These are phyloP conservation scores for Phalacrocorax brasilianus DNA, from an alignment of 2,113 vertebrate genomes.

Conservation along the genomic window DNA sequence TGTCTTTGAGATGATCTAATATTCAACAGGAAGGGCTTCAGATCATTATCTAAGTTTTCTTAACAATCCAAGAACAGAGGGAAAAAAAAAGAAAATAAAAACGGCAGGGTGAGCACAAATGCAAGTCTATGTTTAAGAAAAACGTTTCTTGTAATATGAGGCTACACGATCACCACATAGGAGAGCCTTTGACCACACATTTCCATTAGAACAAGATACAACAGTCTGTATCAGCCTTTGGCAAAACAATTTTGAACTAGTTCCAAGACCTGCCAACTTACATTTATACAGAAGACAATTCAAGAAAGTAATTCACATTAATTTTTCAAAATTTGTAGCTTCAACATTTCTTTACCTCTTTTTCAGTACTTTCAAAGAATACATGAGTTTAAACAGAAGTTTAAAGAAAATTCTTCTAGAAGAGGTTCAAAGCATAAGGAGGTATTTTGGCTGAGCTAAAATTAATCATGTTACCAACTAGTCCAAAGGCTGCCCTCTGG, in stretches of 20 bases:
- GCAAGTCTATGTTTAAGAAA: not conserved
- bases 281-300: not conserved
- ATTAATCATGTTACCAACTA: not conserved
- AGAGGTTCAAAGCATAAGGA: not conserved
- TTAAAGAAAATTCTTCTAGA: not conserved
- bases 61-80: not conserved
- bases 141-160: not conserved
- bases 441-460: not conserved
- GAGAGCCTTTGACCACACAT: not conserved
- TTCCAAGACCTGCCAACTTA: not conserved
- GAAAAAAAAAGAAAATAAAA: not conserved
- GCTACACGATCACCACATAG: not conserved
- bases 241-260: not conserved
- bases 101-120: fast-evolving
- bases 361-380: not conserved
- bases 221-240: not conserved
- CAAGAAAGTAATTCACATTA: not conserved
- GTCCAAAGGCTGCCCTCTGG: constrained; percentile 45
- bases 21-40: not conserved
- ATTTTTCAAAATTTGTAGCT: not conserved
- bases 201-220: not conserved
- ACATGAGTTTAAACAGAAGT: not conserved
- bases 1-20: not conserved
- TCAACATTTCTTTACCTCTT: not conserved
- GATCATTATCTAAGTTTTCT: not conserved